Evolutionary conservation across 2,888 invertebrate species (phyloP).

Genomic region (Eumerus sabulonum): DNA sequence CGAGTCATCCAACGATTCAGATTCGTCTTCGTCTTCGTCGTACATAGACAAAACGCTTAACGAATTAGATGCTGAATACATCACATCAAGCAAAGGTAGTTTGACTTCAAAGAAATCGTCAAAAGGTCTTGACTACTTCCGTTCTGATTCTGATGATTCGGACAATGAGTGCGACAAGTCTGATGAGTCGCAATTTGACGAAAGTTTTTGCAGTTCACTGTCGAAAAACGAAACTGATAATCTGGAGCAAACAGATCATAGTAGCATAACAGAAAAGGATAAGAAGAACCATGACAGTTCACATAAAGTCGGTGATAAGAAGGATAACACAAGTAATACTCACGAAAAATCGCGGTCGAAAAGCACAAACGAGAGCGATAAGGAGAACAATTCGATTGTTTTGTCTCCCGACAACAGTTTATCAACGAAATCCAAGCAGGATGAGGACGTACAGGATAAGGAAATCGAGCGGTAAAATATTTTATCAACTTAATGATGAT

Average conservation of each 20-base stretch:
- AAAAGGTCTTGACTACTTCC: slow-evolving; percentile 1
- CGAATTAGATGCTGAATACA: slow-evolving; percentile 21
- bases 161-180: slow-evolving; percentile 24
- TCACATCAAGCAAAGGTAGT: slow-evolving; percentile 19
- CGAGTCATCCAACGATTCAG: slow-evolving; percentile 70
- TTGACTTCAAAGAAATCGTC: slow-evolving; percentile 8
- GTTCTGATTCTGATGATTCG: slow-evolving; percentile 17
- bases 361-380: slow-evolving; percentile 68
- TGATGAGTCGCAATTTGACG: slow-evolving; percentile 18
- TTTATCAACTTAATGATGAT: background rate
- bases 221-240: slow-evolving; percentile 31
- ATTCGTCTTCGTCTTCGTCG: slow-evolving; percentile 47
- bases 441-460: slow-evolving; percentile 72
- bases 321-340: slow-evolving; percentile 3
- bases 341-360: slow-evolving; percentile 24
- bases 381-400: slow-evolving; percentile 67
- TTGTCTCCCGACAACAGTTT: slow-evolving; percentile 9
- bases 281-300: background rate
- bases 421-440: slow-evolving; percentile 45
- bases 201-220: slow-evolving; percentile 15
- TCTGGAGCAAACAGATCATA: slow-evolving; percentile 10
- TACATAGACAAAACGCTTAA: slow-evolving; percentile 26
- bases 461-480: slow-evolving; percentile 75
- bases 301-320: slow-evolving; percentile 16
- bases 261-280: slow-evolving; percentile 14